Percentiles rank a stretch among this genome's conserved stretches.
Conservation (phyloP, 2,888 invertebrate species). For the Drosophila nr. perissopoda region DNA sequence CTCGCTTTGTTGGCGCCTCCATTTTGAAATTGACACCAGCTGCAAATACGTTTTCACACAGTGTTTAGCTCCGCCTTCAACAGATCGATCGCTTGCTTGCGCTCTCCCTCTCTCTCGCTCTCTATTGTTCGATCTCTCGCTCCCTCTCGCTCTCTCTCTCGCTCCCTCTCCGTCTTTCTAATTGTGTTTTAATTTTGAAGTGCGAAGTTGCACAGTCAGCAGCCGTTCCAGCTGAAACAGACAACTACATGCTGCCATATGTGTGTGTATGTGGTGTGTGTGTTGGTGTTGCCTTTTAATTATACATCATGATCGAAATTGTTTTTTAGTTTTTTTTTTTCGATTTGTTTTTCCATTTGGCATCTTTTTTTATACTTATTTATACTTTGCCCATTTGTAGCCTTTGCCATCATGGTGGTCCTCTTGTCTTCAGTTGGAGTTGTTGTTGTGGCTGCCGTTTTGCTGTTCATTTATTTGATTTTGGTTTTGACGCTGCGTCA, state of each 20-base stretch:
- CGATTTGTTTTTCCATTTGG: constrained; percentile 60
- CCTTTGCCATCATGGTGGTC: constrained; percentile 74
- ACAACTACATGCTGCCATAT: constrained; percentile 42
- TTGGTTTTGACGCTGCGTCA: constrained; percentile 78
- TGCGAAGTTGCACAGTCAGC: constrained; percentile 81
- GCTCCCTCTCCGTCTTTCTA: constrained; percentile 49
- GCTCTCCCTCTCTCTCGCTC: constrained; percentile 7
- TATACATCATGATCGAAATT: constrained; percentile 80
- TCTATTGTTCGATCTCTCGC: not conserved
- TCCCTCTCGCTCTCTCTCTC: not conserved
- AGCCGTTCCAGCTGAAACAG: constrained; percentile 40
- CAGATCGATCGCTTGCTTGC: constrained; percentile 22
- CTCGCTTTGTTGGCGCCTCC: constrained; percentile 76
- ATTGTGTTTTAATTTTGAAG: constrained; percentile 80
- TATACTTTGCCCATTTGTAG: constrained; percentile 79
- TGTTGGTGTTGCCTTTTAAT: constrained; percentile 74
- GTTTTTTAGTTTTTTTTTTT: constrained; percentile 61
- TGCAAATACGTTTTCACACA: constrained; percentile 59
- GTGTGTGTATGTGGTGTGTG: constrained; percentile 15
- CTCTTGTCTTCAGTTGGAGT: constrained; percentile 68
- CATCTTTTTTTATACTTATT: constrained; percentile 69
- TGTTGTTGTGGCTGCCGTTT: constrained; percentile 68
- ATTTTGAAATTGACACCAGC: constrained; percentile 82
- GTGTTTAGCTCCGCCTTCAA: constrained; percentile 61
- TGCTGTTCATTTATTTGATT: constrained; percentile 73